Percentiles rank a stretch among this genome's conserved stretches.
These are phyloP conservation scores for Dolichallabes microphthalmus DNA, from an alignment of 2,113 vertebrate genomes.

Conservation along the genomic window DNA sequence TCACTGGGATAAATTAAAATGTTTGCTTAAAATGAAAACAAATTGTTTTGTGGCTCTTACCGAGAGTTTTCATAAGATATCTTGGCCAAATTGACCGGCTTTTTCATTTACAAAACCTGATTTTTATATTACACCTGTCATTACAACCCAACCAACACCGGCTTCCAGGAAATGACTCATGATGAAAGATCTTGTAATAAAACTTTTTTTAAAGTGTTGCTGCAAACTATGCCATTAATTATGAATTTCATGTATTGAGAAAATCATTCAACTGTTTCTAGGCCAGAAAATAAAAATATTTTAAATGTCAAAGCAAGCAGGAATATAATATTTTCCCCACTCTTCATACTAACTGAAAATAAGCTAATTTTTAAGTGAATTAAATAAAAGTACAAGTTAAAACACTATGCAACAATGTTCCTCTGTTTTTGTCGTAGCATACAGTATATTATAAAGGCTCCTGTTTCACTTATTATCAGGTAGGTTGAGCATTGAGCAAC, in stretches of 20 bases:
- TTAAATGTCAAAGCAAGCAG: slow-evolving; percentile 54
- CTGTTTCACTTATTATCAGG: not conserved
- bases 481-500: not conserved
- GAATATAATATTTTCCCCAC: slow-evolving; percentile 41
- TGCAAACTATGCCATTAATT: slow-evolving; percentile 54
- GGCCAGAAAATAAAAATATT: slow-evolving; percentile 41
- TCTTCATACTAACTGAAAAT: slow-evolving; percentile 59
- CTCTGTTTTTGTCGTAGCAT: not conserved
- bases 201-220: slow-evolving; percentile 55
- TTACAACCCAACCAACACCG: not conserved
- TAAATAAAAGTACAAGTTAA: slow-evolving; percentile 56
- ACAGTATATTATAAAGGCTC: not conserved
- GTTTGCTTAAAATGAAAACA: not conserved
- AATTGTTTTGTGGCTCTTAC: not conserved
- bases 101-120: not conserved
- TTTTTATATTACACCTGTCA: slow-evolving; percentile 12
- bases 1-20: slow-evolving; percentile 2
- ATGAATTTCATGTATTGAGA: slow-evolving; percentile 56
- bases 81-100: not conserved
- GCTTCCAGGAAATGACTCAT: slow-evolving; percentile 27
- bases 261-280: slow-evolving; percentile 18
- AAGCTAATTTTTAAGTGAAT: slow-evolving; percentile 71
- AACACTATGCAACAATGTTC: slow-evolving; percentile 38
- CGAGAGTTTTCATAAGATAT: not conserved
- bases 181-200: slow-evolving; percentile 56